Conservation (phyloP, 2,797 vertebrate genomes). For the Coilia nasus region DNA sequence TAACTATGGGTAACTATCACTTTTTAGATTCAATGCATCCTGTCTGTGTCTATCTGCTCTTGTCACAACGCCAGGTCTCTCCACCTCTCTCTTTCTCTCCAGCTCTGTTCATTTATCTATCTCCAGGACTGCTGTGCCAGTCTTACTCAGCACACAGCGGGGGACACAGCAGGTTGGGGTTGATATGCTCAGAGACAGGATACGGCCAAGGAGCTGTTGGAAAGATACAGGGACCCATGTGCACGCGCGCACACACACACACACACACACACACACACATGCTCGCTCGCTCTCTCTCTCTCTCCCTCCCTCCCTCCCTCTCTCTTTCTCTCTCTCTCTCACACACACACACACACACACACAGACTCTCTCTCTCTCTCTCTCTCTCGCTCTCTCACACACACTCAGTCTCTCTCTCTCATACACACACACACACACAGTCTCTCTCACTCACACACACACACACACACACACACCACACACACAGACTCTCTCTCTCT, state of each 20-base stretch:
- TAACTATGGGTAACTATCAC: background rate
- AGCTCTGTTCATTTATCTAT: background rate
- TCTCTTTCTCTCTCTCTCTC: too few species aligned
- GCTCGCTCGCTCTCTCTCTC: too few species aligned
- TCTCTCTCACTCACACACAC: background rate
- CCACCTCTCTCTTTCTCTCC: background rate
- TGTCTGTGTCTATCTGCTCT: background rate
- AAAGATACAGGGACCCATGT: background rate
- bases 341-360: background rate
- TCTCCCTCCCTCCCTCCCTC: too few species aligned
- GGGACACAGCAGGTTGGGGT: slow-evolving; percentile 4
- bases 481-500: too few species aligned
- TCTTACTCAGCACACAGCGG: background rate
- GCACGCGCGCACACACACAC: background rate
- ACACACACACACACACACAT: background rate
- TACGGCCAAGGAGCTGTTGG: background rate
- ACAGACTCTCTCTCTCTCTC: background rate
- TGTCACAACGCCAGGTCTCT: background rate
- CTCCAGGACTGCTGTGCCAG: background rate
- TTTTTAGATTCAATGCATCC: background rate
- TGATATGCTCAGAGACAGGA: background rate
- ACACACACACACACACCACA: background rate
- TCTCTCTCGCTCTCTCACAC: background rate
- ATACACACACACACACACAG: slow-evolving; percentile 14
- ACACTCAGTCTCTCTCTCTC: too few species aligned